Evolutionary conservation across 2,797 vertebrate genomes (phyloP), one percentile per base, ranked within the genome.

Genomic region (Lithobates sylvaticus): DNA sequence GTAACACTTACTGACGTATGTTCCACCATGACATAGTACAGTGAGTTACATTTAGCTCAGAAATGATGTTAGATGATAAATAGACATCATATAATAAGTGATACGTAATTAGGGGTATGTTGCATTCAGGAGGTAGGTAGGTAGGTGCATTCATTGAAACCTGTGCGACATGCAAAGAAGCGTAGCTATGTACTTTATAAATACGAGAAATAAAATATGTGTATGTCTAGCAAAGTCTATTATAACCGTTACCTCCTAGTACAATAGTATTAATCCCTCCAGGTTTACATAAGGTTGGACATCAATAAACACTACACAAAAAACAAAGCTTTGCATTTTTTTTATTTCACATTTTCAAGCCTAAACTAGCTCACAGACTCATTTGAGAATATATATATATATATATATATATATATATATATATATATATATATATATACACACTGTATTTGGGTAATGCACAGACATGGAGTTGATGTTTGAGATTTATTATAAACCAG

Each of bases 101-200:
- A 89, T 76, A 86, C 76, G 76, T 61, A 54, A 54, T 86, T 86
- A 84, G 77, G 64, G 54, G 67, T 92, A 61, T 26, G 21, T 88
- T 89, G 81, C 39, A 91, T 94, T 94, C 93, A 94, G 67, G 93
- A 93, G 92, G 78, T 84, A 75, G 88, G 78, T 84, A 75, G 88
- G 86, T 81, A 47, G 86, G 76, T 39, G 81, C 78, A 73, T 88
- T 67, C 79, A 82, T 21, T 68, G 75, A 79, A 78, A 84, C 81
- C 42, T 84, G 65, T 77, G 80, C 69, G 78, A 77, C 70, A 73
- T n/a, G 44, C 29, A 21, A 74, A 76, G 67, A 81, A 36, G 54
- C 64, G 58, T 74, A 13, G 54, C 50, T 47, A 69, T 86, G 70
- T 86, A 83, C 15, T 70, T 81, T 81, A 69, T 81, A 74, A 81